Base-by-base conservation (phyloP, 2,888 invertebrate species). In the Aelia acuminata region DNA sequence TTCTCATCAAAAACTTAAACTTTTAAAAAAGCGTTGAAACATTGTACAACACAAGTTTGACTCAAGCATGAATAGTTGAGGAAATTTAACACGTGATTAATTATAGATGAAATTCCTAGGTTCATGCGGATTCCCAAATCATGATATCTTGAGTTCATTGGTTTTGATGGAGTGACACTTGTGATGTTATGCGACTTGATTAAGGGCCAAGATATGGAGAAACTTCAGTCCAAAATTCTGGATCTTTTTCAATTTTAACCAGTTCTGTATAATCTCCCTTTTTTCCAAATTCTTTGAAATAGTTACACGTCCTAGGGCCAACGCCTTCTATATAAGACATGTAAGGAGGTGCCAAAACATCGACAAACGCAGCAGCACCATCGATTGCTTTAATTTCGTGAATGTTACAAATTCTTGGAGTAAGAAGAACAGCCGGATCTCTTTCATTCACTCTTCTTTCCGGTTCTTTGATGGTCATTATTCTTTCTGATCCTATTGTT, bases 311-410 rank as follows among this genome's bases (percentile, higher is more conserved):
- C 90, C 96, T 94, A 20, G 94, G 94, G 3, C 95, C 95, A 88
- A 94, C 93, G 26, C 93, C 94, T 89, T 94, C 94, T 85, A 95
- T 94, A 89, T 94, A 92, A 3, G 96, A 94, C 87, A 95, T 95
- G 92, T 98, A 98, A 0, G 98, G 98, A 20, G 98, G 98, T 85
- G 98, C 95, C n/a, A 98, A 93, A 87, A 98, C 96, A 92, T 98
- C 98, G 87, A 98, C 94, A 92, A 98, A 98, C 26, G 98, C 98
- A 8, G 97, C 97, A 0, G 96, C 95, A 85, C 96, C 95, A 87
- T 94, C 95, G 11, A 96, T 92, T 50, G 97, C 95, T 91, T 95
- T 94, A 89, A 97, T 96, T 92, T 97, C 96, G 92, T 97, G 97
- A 90, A 95, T 94, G 18, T 88, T 85, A 75, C 90, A 89, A 84